These are phyloP conservation scores for Cebidichthys violaceus DNA, from an alignment of 2,113 vertebrate species.

Conservation along the genomic window DNA sequence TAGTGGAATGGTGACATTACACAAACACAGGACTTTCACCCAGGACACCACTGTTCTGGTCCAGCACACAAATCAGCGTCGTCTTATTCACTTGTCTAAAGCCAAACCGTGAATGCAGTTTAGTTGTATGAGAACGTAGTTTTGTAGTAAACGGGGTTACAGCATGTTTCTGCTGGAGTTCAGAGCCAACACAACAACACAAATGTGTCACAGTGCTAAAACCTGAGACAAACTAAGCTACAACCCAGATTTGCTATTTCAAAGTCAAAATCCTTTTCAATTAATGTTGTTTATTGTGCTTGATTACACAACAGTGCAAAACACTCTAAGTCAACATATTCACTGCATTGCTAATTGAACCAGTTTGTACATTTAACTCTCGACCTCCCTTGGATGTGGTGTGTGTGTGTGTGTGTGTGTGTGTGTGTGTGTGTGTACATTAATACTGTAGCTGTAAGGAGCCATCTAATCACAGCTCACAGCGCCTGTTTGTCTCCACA, in stretches of 20 bases:
- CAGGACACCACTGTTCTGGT: no score
- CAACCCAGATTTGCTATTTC: not conserved
- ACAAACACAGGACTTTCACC: no score
- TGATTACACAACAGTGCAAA: not conserved
- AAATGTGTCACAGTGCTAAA: not conserved
- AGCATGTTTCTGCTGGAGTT: not conserved
- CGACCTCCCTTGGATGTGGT: not conserved
- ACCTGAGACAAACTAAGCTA: not conserved
- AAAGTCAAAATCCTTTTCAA: not conserved
- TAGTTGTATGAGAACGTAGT: no score
- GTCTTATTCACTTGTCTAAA: no score
- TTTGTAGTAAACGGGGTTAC: no score
- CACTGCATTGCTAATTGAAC: not conserved
- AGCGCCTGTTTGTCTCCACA: conserved; percentile 42
- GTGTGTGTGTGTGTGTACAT: not conserved
- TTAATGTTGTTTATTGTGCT: not conserved
- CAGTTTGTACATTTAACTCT: not conserved
- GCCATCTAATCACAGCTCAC: conserved; percentile 50
- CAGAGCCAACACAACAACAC: not conserved
- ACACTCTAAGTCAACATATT: not conserved
- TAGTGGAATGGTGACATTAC: no score
- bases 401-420: conserved; percentile 4
- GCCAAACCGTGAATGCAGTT: no score
- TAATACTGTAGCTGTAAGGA: conserved; percentile 27
- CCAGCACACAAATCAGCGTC: no score